Conservation (phyloP, 1,140 invertebrate species). For the Calycopis cecrops region DNA sequence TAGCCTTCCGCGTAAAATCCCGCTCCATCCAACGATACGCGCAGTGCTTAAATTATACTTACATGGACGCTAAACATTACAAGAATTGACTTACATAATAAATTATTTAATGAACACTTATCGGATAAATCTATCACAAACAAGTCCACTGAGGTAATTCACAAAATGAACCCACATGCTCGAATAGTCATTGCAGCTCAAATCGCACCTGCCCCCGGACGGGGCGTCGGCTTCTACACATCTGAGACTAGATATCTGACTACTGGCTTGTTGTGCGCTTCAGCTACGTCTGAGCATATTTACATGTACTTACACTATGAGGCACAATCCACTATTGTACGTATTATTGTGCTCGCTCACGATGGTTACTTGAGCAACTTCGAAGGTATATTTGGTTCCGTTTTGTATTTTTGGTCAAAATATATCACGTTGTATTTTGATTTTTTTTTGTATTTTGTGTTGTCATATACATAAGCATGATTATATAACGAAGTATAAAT, state of each 20-base stretch:
- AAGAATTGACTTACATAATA: constrained; percentile 63
- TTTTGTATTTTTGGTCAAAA: no score
- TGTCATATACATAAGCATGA: no score
- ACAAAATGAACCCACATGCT: constrained; percentile 48
- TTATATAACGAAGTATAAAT: no score
- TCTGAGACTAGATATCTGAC: constrained; percentile 69
- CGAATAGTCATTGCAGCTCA: neutral
- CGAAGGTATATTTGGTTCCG: no score
- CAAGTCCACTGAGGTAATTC: constrained; percentile 68
- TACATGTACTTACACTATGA: constrained; percentile 25
- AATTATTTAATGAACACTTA: constrained; percentile 71
- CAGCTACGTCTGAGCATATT: no score
- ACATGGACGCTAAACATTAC: constrained; percentile 61
- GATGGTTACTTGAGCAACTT: no score
- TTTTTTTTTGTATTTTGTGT: no score
- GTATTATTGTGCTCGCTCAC: constrained; percentile 1
- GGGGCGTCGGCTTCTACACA: constrained; percentile 3
- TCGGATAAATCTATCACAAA: constrained; percentile 71
- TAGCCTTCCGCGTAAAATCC: neutral
- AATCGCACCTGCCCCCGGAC: no score
- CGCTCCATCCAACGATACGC: constrained; percentile 14
- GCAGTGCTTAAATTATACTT: constrained; percentile 30
- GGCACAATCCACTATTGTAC: constrained; percentile 27
- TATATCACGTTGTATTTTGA: no score
- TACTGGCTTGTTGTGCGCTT: constrained; percentile 50